Base-by-base conservation (phyloP, 2,797 vertebrate genomes). In the Apogon talboti region DNA sequence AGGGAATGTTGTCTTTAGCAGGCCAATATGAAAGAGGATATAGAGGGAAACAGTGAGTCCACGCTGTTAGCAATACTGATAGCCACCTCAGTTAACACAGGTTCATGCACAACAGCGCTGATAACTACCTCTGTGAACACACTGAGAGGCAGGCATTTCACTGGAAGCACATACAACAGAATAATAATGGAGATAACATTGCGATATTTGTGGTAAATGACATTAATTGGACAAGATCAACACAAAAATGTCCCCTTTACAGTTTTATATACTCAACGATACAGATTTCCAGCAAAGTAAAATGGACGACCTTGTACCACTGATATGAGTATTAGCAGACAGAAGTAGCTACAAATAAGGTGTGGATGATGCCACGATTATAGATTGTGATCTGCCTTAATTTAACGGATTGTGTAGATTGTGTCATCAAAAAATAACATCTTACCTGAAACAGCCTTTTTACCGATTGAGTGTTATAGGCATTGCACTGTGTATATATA, bases 1-100 rank as follows among this genome's bases (percentile, higher is more conserved):
- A 24, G 51, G 55, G 70, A 77, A 54, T 78, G 84, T 80, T 84
- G 81, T 84, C 78, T 83, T 79, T 70, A 78, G 69, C 66, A 45
- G 58, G 59, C 14, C 67, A 70, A 53, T 70, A 64, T 87, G 49
- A 81, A 77, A 71, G 57, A 56, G 64, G 71, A 75, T 66, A 66
- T n/a, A 47, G 33, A 52, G 33, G 57, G 59, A 71, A 69, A 75
- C 64, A 33, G 46, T 11, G 41, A 56, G 44, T 78, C 77, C 37
- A 56, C 51, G 18, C 28, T 42, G 45, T 73, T 72, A 65, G 54
- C 19, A 40, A 16, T 14, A 40, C 50, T 45, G 71, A 78, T 81
- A 66, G 65, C 52, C 60, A 52, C 61, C 51, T 62, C 48, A 24
- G 49, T 50, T 60, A 62, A 59, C 59, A 44, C 72, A 46, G 48